Evolutionary conservation across 2,113 vertebrate species (phyloP), one percentile per base, ranked within the genome.

Genomic region (Ochotona princeps): DNA sequence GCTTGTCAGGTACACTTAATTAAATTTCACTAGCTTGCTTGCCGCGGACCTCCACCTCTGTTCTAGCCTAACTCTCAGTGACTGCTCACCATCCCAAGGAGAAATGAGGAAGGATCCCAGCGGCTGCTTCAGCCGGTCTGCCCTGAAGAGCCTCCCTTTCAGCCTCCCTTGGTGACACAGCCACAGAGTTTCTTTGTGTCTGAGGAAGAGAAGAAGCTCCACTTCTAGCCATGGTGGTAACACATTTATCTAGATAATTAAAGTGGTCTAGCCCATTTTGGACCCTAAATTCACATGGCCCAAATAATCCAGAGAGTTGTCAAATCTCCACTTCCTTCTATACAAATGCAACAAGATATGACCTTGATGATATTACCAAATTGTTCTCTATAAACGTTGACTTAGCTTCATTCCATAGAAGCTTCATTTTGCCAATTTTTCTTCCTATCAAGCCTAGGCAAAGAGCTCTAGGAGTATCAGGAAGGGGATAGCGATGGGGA

Each of bases 351-450:
- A 44, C n/a, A 49, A 95, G 83, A 14, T 11, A 14, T 66, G 78
- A 73, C 81, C 26, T 8, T 65, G 32, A 67, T 60, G 32, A 80
- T 87, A 85, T 67, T 20, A 67, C 80, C 23, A 11, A 80, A 28
- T n/a, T n/a, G 1, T 82, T 94, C 87, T 51, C 54, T 47, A 44
- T 90, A 35, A 72, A 44, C 93, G 11, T 67, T 95, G 57, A 13
- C 11, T 25, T 54, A 51, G 8, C n/a, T 69, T 91, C 47, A 60
- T 44, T 38, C 57, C 66, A 63, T 30, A 70, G 73, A 67, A 69
- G 63, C 7, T 82, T 80, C 82, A 73, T 82, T 87, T 83, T 76
- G 44, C 32, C 76, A 83, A 69, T 44, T 87, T 92, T 95, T 94
- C 75, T 91, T 69, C 49, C 80, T 74, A 66, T 73, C 44, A 63